phyloP scores from a whole-genome alignment of 2,797 vertebrate species.

The Zalophus californianus region DNA sequence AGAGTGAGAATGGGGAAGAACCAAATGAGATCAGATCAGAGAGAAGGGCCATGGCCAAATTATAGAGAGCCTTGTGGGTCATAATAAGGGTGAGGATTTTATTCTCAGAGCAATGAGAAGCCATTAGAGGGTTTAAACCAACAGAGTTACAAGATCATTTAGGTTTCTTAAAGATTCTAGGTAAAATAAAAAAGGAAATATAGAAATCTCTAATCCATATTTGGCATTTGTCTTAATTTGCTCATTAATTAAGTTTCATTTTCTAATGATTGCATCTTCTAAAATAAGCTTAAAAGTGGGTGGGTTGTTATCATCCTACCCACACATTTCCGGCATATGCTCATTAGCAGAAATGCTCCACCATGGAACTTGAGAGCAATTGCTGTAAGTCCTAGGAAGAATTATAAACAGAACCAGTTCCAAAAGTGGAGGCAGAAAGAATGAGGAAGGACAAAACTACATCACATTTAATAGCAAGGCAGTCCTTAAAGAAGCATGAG shows the following conservation, averaged over 20 bases:
- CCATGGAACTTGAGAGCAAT: conserved; percentile 56
- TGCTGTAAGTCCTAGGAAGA: conserved; percentile 55
- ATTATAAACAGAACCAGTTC: conserved; percentile 69
- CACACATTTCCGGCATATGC: conserved; percentile 77
- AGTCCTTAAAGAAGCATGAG: neutral
- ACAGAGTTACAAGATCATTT: neutral
- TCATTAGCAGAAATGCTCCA: conserved; percentile 77
- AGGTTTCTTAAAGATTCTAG: conserved; percentile 44
- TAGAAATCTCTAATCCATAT: conserved; percentile 20
- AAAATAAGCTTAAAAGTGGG: conserved; percentile 79
- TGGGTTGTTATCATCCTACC: conserved; percentile 64
- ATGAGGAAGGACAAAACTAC: neutral
- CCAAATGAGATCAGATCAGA: neutral
- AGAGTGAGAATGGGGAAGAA: neutral
- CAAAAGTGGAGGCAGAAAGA: conserved; percentile 49
- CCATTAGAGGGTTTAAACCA: neutral
- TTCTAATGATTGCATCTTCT: conserved; percentile 75
- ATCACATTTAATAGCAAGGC: neutral
- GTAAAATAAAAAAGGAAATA: neutral
- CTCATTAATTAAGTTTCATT: conserved; percentile 79
- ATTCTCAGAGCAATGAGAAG: conserved; percentile 30
- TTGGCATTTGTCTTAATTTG: conserved; percentile 68
- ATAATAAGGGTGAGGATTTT: neutral
- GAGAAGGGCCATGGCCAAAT: neutral
- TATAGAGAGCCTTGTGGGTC: neutral